Base-by-base conservation (phyloP, 2,888 invertebrate genomes). In the Alsophila aescularia region DNA sequence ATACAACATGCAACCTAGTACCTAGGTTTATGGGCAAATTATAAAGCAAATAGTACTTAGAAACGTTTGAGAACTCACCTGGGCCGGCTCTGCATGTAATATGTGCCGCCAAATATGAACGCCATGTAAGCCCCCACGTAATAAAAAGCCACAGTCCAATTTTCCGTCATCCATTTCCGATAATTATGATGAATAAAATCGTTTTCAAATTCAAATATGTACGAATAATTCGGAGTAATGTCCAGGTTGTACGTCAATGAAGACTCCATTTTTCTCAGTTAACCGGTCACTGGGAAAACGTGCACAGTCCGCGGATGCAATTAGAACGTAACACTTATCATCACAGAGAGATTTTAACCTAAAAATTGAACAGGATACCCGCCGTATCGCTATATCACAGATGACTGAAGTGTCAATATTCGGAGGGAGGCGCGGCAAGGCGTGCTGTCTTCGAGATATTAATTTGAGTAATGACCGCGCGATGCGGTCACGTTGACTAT, bases 101-200 rank as follows among this genome's bases (percentile, higher is more conserved):
- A 95, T 83, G 98, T 98, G 40, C 98, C 98, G 62, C 96, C 96
- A 86, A 98, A 99, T 75, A 99, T 97, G 62, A 98, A 93, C 62
- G 97, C 93, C 95, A 99, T 97, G 85, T 99, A 99, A 66, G 96
- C 93, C 64, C 96, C 97, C 64, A 96, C 92, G 81, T 95, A 96
- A 77, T 98, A 97, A 88, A 98, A 97, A 51, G 97, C 96, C 79
- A 96, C 95, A 53, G 97, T 97, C 99, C 99, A 99, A 87, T 99
- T 97, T 75, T 96, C 95, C 67, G 95, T 94, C 98, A 99, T 99
- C 98, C 98, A 99, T 90, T 95, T 95, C 80, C 96, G 94, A 71
- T 97, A 96, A 70, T 96, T 94, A 74, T 96, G 94, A 79, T 98
- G 97, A 79, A 97, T 96, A 87, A 98, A 99, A 80, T 97, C 96